Percentiles rank a stretch among this genome's conserved stretches.
phyloP scores from a whole-genome alignment of 2,113 vertebrate genomes.

The Neopipo cinnamomea region DNA sequence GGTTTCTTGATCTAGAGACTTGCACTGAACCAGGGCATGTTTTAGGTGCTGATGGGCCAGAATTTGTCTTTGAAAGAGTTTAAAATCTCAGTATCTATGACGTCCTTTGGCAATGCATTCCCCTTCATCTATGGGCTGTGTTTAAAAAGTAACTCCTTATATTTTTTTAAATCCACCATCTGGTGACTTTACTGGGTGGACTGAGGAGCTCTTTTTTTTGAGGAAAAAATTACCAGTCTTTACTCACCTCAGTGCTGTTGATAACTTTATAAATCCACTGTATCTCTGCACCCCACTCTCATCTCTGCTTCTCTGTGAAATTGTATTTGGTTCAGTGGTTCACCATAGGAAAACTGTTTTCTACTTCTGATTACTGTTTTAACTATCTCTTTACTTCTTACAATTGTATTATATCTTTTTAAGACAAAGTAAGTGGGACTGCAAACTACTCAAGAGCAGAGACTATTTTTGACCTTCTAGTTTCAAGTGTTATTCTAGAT shows the following conservation, averaged over 20 bases:
- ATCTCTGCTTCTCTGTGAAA: neutral
- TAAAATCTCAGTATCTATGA: neutral
- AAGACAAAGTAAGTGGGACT: neutral
- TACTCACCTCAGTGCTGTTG: neutral
- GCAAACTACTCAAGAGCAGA: neutral
- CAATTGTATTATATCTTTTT: neutral
- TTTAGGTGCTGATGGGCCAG: neutral
- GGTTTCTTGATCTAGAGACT: neutral
- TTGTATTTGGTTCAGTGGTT: neutral
- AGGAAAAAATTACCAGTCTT: neutral
- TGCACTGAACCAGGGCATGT: neutral
- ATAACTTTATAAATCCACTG: neutral
- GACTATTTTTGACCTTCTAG: neutral
- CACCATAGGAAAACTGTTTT: neutral
- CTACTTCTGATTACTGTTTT: neutral
- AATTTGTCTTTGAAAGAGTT: neutral
- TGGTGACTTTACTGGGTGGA: neutral
- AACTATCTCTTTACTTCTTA: neutral
- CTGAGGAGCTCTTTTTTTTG: neutral
- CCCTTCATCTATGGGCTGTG: neutral
- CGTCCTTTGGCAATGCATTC: neutral
- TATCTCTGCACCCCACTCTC: neutral
- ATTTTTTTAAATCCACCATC: slow-evolving; percentile 5
- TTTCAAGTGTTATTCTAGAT: neutral
- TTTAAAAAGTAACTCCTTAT: neutral